phyloP scores from a whole-genome alignment of 2,888 invertebrate species.

The Nemotelus nigrinus region DNA sequence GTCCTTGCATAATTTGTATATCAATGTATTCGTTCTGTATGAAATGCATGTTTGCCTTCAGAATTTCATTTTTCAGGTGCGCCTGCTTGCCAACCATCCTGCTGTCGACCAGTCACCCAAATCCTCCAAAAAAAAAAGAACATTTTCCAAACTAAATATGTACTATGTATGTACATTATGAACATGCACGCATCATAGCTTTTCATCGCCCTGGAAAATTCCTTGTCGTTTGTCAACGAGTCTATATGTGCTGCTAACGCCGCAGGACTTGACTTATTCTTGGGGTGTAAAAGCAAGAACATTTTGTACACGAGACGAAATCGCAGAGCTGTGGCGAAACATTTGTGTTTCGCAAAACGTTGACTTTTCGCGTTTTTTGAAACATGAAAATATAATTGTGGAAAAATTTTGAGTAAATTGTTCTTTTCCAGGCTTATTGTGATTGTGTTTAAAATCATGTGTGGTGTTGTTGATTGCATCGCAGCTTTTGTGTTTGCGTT shows the following conservation, averaged over 20 bases:
- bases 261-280: slow-evolving; percentile 5
- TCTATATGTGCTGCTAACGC: not conserved
- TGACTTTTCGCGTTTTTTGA: slow-evolving; percentile 46
- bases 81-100: slow-evolving; percentile 8
- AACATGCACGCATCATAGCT: slow-evolving; percentile 15
- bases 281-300: slow-evolving; percentile 31
- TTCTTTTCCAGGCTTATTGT: slow-evolving; percentile 27
- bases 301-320: slow-evolving; percentile 20
- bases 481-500: not conserved
- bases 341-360: not conserved
- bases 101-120: not conserved
- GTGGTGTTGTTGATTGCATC: not conserved
- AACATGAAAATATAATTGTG: slow-evolving; percentile 51
- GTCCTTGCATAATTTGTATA: slow-evolving; percentile 39
- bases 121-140: slow-evolving; percentile 16
- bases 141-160: not conserved
- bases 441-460: slow-evolving; percentile 9
- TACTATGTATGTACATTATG: not conserved
- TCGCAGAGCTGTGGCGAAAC: not conserved
- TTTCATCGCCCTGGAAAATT: slow-evolving; percentile 27
- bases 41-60: slow-evolving; percentile 4
- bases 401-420: slow-evolving; percentile 45
- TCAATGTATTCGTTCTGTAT: slow-evolving; percentile 41
- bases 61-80: no score
- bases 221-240: slow-evolving; percentile 4